Percentiles rank a stretch among this genome's conserved stretches.
Evolutionary conservation across 2,113 vertebrate species (phyloP).

Genomic region (Tragulus kanchil): DNA sequence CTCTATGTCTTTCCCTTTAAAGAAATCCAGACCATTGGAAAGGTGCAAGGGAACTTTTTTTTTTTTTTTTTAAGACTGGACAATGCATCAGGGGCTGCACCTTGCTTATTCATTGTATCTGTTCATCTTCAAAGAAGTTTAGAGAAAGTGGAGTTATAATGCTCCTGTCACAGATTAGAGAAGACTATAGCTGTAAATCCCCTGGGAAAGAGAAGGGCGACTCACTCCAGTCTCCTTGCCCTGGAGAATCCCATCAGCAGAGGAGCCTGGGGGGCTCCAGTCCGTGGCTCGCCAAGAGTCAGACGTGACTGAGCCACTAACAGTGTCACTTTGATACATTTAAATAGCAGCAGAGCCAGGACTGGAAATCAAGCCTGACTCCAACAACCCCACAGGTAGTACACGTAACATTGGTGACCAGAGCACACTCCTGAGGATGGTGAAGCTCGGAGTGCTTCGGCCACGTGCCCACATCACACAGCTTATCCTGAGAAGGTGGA

Average conservation of each 20-base stretch:
- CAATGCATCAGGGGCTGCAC: background rate
- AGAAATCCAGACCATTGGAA: conserved; percentile 5
- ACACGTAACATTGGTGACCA: background rate
- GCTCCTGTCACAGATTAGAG: background rate
- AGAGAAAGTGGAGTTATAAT: background rate
- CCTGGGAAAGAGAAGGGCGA: background rate
- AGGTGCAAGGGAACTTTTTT: background rate
- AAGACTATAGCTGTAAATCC: background rate
- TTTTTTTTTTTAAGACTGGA: background rate
- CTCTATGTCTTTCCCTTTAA: background rate
- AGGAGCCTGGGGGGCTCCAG: background rate
- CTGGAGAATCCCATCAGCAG: background rate
- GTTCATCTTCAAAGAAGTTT: background rate
- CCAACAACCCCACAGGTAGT: background rate
- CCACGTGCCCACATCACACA: background rate
- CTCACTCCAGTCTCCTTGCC: background rate
- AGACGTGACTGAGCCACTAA: background rate
- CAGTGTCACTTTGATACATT: background rate
- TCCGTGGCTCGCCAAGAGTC: background rate
- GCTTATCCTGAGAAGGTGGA: background rate
- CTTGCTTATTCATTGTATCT: background rate
- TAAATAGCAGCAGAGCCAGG: background rate
- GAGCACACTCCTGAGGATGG: background rate
- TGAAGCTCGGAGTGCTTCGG: background rate
- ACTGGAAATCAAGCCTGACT: background rate